These are phyloP conservation scores for Dicrostonyx torquatus DNA, from an alignment of 2,797 vertebrate species.

Conservation along the genomic window DNA sequence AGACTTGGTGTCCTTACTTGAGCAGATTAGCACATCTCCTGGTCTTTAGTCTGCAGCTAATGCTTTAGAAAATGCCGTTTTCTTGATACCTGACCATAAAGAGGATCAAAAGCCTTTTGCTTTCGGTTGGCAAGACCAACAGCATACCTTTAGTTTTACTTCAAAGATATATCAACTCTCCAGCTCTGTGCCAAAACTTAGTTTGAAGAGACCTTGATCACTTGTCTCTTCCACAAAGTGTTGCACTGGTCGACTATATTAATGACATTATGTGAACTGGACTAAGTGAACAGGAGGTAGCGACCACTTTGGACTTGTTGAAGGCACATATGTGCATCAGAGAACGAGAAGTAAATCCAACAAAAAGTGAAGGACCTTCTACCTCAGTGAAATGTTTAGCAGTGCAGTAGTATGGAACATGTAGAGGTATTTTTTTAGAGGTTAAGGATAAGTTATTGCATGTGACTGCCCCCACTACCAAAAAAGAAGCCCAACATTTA, in stretches of 20 bases:
- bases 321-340: neutral
- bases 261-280: neutral
- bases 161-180: neutral
- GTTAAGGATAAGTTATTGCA: neutral
- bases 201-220: neutral
- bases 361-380: neutral
- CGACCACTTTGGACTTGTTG: neutral
- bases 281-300: neutral
- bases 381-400: neutral
- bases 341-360: neutral
- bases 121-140: neutral
- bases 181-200: neutral
- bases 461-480: neutral
- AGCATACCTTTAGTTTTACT: neutral
- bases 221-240: neutral
- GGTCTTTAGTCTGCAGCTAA: neutral
- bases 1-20: neutral
- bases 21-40: neutral
- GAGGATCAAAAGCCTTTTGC: neutral
- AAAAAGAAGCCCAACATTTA: neutral
- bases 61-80: neutral
- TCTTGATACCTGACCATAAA: neutral
- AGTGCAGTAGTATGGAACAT: neutral
- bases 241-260: neutral
- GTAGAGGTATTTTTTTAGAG: neutral